Evolutionary conservation across 2,888 invertebrate genomes (phyloP).

Genomic region (Timandra comae): DNA sequence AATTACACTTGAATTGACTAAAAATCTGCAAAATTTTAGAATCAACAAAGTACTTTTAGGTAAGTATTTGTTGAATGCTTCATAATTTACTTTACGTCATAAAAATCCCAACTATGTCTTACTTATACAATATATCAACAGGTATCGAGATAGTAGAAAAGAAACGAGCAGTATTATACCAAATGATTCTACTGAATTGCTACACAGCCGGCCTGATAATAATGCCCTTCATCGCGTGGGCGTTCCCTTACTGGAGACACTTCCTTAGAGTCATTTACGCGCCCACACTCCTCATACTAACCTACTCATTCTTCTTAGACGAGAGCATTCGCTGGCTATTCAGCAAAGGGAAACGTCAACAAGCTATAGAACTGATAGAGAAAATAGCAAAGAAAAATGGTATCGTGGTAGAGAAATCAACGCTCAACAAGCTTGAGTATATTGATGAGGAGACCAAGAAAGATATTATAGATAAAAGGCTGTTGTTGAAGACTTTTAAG

Average conservation of each 20-base stretch:
- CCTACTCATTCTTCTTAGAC: conserved; percentile 58
- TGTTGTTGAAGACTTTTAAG: conserved; percentile 56
- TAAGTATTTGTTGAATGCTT: too few species aligned
- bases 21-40: too few species aligned
- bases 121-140: too few species aligned
- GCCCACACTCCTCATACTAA: conserved; percentile 53
- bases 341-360: conserved; percentile 56
- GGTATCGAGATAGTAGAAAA: conserved; percentile 68
- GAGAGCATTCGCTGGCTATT: conserved; percentile 68
- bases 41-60: too few species aligned
- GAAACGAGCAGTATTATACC: conserved; percentile 54
- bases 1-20: too few species aligned
- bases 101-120: too few species aligned
- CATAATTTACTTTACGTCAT: too few species aligned
- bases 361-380: conserved; percentile 47
- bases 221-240: conserved; percentile 63
- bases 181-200: conserved; percentile 64
- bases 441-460: conserved; percentile 38
- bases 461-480: conserved; percentile 40
- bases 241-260: conserved; percentile 62
- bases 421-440: conserved; percentile 49
- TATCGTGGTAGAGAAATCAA: conserved; percentile 39
- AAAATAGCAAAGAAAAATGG: conserved; percentile 58
- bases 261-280: conserved; percentile 64
- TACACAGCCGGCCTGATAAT: conserved; percentile 60